phyloP scores from a whole-genome alignment of 2,113 vertebrate genomes.

The Madoqua kirkii region DNA sequence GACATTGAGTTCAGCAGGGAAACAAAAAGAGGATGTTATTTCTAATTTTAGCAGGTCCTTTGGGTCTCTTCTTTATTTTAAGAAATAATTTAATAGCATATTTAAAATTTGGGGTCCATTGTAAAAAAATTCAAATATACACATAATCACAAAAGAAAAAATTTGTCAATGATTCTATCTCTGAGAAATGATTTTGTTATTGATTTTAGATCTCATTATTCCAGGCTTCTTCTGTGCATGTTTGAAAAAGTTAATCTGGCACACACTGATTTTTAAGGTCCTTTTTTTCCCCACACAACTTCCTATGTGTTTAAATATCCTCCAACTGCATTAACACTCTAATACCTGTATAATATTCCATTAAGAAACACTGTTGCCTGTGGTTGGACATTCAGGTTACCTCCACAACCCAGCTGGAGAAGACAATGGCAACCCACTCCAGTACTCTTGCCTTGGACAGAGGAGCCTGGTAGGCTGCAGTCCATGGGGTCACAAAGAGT shows the following conservation, averaged over 20 bases:
- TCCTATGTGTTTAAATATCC: background rate
- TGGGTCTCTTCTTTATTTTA: background rate
- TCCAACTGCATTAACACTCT: background rate
- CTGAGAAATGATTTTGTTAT: constrained; percentile 2
- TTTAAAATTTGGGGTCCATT: background rate
- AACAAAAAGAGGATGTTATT: background rate
- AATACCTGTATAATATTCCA: background rate
- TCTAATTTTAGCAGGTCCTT: background rate
- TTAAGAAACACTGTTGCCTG: background rate
- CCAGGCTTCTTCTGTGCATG: background rate
- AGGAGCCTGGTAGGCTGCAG: too few species aligned
- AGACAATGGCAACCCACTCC: too few species aligned
- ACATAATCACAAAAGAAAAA: background rate
- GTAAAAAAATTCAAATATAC: background rate
- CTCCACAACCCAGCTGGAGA: background rate
- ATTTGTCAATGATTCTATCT: background rate
- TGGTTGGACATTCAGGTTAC: background rate
- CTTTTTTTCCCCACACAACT: background rate
- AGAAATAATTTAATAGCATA: background rate
- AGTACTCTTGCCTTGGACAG: too few species aligned
- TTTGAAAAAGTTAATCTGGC: background rate
- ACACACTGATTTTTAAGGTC: constrained; percentile 14
- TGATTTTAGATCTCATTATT: background rate
- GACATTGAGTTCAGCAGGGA: background rate
- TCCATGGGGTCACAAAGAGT: too few species aligned